phyloP scores from a whole-genome alignment of 1,140 invertebrate genomes.

The Meteorus sp. region DNA sequence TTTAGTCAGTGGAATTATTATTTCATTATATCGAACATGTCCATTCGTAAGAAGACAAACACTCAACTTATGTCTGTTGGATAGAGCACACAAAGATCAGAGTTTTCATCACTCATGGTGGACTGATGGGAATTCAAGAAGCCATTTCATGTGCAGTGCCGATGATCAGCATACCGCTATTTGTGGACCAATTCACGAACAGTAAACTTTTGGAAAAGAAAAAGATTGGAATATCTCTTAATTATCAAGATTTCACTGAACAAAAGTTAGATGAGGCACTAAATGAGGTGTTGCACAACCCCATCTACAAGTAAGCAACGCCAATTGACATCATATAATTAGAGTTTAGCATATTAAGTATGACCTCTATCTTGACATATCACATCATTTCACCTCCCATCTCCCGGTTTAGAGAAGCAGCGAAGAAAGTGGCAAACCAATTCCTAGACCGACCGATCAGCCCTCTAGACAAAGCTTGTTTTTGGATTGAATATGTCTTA shows the following conservation, averaged over 20 bases:
- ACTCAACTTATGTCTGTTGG: constrained; percentile 11
- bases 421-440: constrained; percentile 28
- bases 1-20: constrained; percentile 58
- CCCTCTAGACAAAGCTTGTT: constrained; percentile 61
- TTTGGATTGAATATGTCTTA: constrained; percentile 65
- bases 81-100: constrained; percentile 52
- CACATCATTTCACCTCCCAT: constrained; percentile 4
- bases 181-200: constrained; percentile 70
- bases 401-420: constrained; percentile 32
- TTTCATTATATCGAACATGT: background rate
- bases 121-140: constrained; percentile 73
- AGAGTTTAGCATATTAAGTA: background rate
- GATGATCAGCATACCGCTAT: constrained; percentile 71
- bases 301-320: constrained; percentile 41
- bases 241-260: constrained; percentile 38
- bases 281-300: constrained; percentile 39
- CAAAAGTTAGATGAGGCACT: constrained; percentile 41
- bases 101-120: constrained; percentile 75
- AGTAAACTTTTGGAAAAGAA: constrained; percentile 41
- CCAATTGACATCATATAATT: background rate
- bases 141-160: constrained; percentile 74
- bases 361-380: background rate
- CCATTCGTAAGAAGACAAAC: background rate
- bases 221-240: constrained; percentile 44
- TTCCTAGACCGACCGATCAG: constrained; percentile 53